Conservation (phyloP, 2,888 invertebrate genomes). For the Eupeodes latifasciatus region DNA sequence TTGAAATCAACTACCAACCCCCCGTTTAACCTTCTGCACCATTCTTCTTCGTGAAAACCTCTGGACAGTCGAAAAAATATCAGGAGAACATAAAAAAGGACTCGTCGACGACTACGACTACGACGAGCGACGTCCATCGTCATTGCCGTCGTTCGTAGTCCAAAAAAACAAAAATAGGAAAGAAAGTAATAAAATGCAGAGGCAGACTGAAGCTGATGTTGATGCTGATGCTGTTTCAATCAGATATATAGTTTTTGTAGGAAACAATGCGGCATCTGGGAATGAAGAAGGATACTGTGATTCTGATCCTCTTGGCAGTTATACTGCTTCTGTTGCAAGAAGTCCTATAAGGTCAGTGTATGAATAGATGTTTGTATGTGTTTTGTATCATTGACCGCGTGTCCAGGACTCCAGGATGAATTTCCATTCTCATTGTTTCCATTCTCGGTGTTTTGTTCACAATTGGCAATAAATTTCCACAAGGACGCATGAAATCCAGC, state of each 20-base stretch:
- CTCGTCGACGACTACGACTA: background rate
- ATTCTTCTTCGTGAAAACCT: background rate
- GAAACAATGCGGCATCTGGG: conserved; percentile 46
- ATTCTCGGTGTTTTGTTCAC: conserved; percentile 62
- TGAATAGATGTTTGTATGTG: background rate
- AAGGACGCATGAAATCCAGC: conserved; percentile 66
- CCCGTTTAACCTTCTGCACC: conserved; percentile 57
- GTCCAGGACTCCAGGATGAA: conserved; percentile 43
- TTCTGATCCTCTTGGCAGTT: conserved; percentile 35
- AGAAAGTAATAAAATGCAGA: conserved; percentile 55
- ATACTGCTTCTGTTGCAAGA: conserved; percentile 36
- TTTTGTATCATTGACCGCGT: conserved; percentile 11
- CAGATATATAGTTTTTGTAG: conserved; percentile 47
- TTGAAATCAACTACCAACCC: conserved; percentile 23
- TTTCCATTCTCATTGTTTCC: conserved; percentile 70
- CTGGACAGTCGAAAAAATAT: conserved; percentile 39
- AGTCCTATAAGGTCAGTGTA: background rate
- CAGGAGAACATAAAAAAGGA: conserved; percentile 36
- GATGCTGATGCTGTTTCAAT: conserved; percentile 40
- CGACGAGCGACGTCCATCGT: background rate
- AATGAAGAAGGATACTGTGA: conserved; percentile 27
- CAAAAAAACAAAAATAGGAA: conserved; percentile 27
- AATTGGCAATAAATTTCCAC: conserved; percentile 73
- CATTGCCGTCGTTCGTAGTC: background rate
- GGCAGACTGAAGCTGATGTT: conserved; percentile 41